Evolutionary conservation across 2,113 vertebrate genomes (phyloP), one percentile per base, ranked within the genome.

Genomic region (Oryzias javanicus): DNA sequence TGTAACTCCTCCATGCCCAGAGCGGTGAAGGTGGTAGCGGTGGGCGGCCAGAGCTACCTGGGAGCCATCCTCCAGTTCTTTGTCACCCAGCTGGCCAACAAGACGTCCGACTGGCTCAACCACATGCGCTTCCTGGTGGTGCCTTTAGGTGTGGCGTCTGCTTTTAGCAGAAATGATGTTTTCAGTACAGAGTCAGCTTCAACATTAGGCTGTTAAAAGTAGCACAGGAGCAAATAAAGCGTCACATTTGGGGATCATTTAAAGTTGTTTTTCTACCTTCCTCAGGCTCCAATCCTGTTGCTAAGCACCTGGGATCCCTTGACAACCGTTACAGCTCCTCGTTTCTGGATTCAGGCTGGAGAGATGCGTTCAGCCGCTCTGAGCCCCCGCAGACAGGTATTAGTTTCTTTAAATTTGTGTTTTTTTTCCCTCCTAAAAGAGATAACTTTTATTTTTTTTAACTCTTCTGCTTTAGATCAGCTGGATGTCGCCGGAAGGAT

Each of bases 121-220:
- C 94, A 94, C 86, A 91, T 97, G 89, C 91, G 93, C 63, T 94
- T 96, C 79, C 91, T 97, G 83, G 91, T 96, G 50, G 81, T 97
- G 15, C 95, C 95, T 6, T 88, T 97, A 2, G 94, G 95, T 96
- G 65, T 89, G 20, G 12, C 14, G 35, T 35, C 35, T 35, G 10
- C 8, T 20, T 14, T 4, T 51, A 8, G 16, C 45, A 47, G 17
- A 16, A 15, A 47, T n/a, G 45, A n/a, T 46, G 16, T 15, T 1
- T 46, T 46, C 44, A 46, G 17, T 46, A n/a, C 15, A 6, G 6
- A 16, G 16, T 15, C 14, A 14, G 42, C 14, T 4, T 14, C 15
- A 14, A 14, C 42, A 44, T 1, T 18, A 12, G 2, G n/a, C n/a
- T 12, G 19, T 47, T 6, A 47, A 18, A 17, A 3, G n/a, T 44